phyloP scores from a whole-genome alignment of 2,113 vertebrate species.

The Malaclemys terrapin region DNA sequence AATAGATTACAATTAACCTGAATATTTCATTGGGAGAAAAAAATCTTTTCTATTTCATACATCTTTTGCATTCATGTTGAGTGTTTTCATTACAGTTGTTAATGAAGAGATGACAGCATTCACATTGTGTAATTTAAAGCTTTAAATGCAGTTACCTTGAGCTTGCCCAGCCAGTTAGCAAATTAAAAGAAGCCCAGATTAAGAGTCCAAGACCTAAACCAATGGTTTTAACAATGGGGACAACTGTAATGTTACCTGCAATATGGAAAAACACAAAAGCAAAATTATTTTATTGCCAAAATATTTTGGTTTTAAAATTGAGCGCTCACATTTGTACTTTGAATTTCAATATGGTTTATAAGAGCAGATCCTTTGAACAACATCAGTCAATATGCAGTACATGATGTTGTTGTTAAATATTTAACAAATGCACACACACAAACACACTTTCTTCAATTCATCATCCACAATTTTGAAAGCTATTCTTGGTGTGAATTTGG shows the following conservation, averaged over 20 bases:
- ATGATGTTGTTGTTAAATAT: not conserved
- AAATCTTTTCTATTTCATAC: not conserved
- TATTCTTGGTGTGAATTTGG: not conserved
- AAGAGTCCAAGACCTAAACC: slow-evolving; percentile 90
- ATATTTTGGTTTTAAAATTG: not conserved
- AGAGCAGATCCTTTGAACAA: not conserved
- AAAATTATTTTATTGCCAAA: slow-evolving; percentile 24
- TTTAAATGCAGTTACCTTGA: slow-evolving; percentile 83
- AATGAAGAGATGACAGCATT: not conserved
- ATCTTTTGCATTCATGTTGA: not conserved
- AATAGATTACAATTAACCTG: not conserved
- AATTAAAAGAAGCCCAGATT: slow-evolving; percentile 90
- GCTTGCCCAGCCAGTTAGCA: slow-evolving; percentile 92
- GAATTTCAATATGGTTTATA: not conserved
- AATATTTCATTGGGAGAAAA: not conserved
- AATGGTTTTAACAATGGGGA: slow-evolving; percentile 90
- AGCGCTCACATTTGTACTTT: not conserved
- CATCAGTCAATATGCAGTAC: not conserved
- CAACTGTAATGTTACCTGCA: slow-evolving; percentile 88
- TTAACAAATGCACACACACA: not conserved
- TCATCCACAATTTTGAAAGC: not conserved
- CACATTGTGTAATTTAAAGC: not conserved
- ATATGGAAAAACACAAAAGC: slow-evolving; percentile 8
- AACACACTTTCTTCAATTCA: not conserved
- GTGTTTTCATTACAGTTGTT: not conserved